Base-by-base conservation (phyloP, 2,888 invertebrate species). In the Cheiracanthium punctorium region DNA sequence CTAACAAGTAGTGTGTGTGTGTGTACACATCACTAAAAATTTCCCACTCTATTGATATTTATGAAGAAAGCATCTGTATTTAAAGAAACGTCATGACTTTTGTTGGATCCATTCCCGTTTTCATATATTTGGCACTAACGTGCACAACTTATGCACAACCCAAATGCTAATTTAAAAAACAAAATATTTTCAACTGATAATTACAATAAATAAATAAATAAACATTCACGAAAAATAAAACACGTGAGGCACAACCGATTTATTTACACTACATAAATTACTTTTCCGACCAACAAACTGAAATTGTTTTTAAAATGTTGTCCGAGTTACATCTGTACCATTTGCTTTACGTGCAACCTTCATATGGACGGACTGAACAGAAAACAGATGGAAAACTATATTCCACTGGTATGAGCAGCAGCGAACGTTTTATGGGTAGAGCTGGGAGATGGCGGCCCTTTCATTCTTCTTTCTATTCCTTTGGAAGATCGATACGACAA, bases 361-460 rank as follows among this genome's bases (percentile, higher is more conserved):
- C 8, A 24, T 24, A 58, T 58, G 58, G 58, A 24, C 58, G 58
- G 58, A 24, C 24, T 5, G 24, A 20, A 24, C 58, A 24, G 58
- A 58, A 58, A 58, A 58, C 58, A 58, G 58, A 58, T 58, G 58
- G 58, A 58, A 58, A 69, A 69, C 33, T 69, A 69, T 69, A 69
- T 69, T 69, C 69, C 37, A 69, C 37, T 37, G 5, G 37, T 48
- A 69, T 29, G 70, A 58, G 67, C 30, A 72, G 72, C 41, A 77
- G 75, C 69, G 58, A 74, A 73, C 84, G 65, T 84, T 84, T 84
- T 79, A 79, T 79, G 79, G 84, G 74, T 73, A 43, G 72, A 67
- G 73, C 72, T 24, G 74, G 82, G 75, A 75, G 77, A 58, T 72
- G 82, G 24, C 48, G 69, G 20, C 33, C 24, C n/a, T 32, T 64